Conservation (phyloP, 2,797 vertebrate species). For the Dromococcyx pavoninus region DNA sequence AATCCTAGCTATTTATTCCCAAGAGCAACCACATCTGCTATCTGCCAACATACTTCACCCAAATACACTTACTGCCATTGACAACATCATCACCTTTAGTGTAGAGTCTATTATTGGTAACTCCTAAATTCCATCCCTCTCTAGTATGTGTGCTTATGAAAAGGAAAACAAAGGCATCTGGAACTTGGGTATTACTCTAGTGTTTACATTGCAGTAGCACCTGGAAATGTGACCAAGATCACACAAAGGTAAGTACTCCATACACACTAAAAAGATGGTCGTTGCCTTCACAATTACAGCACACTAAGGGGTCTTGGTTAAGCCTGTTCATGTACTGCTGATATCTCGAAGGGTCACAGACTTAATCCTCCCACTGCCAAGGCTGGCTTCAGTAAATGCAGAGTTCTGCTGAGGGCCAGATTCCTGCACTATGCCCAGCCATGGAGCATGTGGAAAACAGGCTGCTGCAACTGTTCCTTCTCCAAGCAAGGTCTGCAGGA, state of each 20-base stretch:
- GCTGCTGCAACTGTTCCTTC: not conserved
- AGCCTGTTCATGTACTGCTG: not conserved
- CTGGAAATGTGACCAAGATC: not conserved
- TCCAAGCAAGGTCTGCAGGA: not conserved
- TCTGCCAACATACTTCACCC: conserved; percentile 1
- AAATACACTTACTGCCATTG: not conserved
- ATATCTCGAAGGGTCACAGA: not conserved
- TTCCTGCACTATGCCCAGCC: not conserved
- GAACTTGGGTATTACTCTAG: not conserved
- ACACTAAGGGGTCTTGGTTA: not conserved
- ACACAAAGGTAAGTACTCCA: not conserved
- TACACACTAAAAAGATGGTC: not conserved
- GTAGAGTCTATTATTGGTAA: not conserved
- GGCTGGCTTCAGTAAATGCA: not conserved
- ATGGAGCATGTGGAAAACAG: not conserved
- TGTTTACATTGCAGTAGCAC: conserved; percentile 42
- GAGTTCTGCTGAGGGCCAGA: not conserved
- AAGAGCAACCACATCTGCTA: not conserved
- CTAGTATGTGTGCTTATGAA: not conserved
- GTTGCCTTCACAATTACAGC: not conserved
- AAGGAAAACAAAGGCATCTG: not conserved
- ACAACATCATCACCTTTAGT: not conserved
- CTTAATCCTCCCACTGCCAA: not conserved
- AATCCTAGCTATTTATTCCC: not conserved
- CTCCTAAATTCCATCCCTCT: not conserved